Evolutionary conservation across 2,888 invertebrate genomes (phyloP).

Genomic region (Sturmia bella): DNA sequence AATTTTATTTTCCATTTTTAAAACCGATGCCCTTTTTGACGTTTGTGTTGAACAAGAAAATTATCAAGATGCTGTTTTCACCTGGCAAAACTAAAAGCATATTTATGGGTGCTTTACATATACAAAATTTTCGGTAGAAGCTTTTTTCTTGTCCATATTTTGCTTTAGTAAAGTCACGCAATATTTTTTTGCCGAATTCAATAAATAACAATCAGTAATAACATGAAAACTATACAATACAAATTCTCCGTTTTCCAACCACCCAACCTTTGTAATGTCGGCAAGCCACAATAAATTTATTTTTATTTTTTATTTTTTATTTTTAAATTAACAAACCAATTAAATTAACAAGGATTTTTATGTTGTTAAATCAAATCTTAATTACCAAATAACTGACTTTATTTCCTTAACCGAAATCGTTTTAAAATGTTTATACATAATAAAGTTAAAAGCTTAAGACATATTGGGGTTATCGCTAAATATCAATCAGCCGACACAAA

Average conservation of each 20-base stretch:
- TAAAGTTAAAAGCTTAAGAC: conserved; percentile 51
- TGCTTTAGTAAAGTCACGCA: conserved; percentile 56
- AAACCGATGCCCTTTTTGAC: too few species aligned
- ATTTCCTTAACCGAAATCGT: neutral
- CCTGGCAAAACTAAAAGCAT: too few species aligned
- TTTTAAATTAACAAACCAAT: neutral
- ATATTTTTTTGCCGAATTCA: conserved; percentile 43
- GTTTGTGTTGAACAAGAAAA: conserved; percentile 1
- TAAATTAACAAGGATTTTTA: conserved; percentile 31
- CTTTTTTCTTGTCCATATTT: neutral
- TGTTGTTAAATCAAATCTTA: neutral
- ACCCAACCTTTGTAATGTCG: conserved; percentile 13
- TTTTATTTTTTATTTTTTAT: too few species aligned
- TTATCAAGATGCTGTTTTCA: conserved; percentile 43
- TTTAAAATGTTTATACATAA: conserved; percentile 7
- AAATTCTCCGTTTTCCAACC: conserved; percentile 6
- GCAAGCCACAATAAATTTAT: too few species aligned
- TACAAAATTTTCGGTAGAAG: conserved; percentile 5
- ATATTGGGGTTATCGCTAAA: conserved; percentile 67
- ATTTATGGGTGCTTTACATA: conserved; percentile 40
- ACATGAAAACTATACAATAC: conserved; percentile 10
- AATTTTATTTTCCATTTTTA: too few species aligned
- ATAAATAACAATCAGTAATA: conserved; percentile 34
- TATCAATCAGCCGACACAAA: conserved; percentile 61
- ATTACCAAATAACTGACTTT: neutral